A percentile compares a stretch with the other conserved stretches of the same genome.
These are phyloP conservation scores for Pluvianellus socialis DNA, from an alignment of 2,113 vertebrate genomes.

Conservation along the genomic window DNA sequence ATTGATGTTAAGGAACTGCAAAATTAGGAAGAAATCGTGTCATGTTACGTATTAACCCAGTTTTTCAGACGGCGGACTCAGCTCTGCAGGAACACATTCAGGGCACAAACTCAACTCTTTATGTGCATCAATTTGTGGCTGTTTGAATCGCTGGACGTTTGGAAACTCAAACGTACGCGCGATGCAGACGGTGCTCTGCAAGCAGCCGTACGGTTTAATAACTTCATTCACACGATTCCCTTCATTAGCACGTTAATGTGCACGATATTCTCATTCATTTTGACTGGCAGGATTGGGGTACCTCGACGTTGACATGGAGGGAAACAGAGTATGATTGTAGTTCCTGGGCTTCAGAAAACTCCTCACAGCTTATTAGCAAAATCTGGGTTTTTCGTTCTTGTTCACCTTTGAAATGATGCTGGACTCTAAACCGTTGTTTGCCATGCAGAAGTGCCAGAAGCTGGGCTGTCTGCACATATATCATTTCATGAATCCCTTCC, in stretches of 20 bases:
- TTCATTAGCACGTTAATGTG: background rate
- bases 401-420: background rate
- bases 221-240: background rate
- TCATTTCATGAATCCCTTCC: background rate
- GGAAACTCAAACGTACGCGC: background rate
- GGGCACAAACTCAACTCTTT: background rate
- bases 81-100: background rate
- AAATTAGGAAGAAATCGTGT: background rate
- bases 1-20: background rate
- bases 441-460: background rate
- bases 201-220: background rate
- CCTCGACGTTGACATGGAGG: background rate
- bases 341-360: background rate
- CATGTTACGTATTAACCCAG: background rate
- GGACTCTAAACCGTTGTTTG: background rate
- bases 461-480: background rate
- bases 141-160: background rate
- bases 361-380: background rate
- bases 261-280: background rate
- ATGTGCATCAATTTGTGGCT: background rate
- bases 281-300: background rate
- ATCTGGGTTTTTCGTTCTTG: accelerated
- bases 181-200: background rate
- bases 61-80: background rate
- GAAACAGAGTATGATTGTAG: background rate